Evolutionary conservation across 1,140 invertebrate species (phyloP).

Genomic region (Globodera rostochiensis): DNA sequence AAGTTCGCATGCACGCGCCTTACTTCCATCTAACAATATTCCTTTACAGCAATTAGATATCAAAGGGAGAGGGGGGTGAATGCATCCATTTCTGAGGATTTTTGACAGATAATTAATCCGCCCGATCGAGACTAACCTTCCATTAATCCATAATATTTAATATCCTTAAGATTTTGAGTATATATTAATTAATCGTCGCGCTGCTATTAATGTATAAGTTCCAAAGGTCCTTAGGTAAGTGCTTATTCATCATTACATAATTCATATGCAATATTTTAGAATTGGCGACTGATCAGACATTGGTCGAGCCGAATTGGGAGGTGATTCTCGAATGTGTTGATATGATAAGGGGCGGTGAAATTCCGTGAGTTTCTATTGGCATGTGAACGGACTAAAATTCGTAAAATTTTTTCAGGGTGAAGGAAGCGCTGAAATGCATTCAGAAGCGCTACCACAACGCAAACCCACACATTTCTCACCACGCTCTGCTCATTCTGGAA

Average conservation of each 20-base stretch:
- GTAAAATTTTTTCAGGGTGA: conserved; percentile 51
- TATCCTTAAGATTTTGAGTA: too few species aligned
- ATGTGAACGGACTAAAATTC: not conserved
- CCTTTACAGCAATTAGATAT: too few species aligned
- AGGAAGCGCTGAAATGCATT: conserved; percentile 55
- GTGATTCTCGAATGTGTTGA: conserved; percentile 63
- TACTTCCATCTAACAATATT: too few species aligned
- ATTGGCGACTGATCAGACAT: conserved; percentile 57
- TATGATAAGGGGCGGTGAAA: conserved; percentile 57
- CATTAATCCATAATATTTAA: too few species aligned
- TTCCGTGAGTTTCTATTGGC: conserved; percentile 47
- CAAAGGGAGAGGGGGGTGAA: too few species aligned
- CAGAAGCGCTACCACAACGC: conserved; percentile 55
- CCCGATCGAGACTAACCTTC: too few species aligned
- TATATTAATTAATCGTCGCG: too few species aligned
- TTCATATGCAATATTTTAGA: conserved; percentile 47
- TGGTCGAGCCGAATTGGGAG: conserved; percentile 65
- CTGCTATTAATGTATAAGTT: conserved; percentile 40
- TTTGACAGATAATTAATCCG: too few species aligned
- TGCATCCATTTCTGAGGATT: too few species aligned
- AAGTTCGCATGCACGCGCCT: too few species aligned
- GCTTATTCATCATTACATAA: conserved; percentile 5
- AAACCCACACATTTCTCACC: conserved; percentile 63
- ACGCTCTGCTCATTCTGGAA: conserved; percentile 76
- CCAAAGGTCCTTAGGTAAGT: conserved; percentile 37